Base-by-base conservation (phyloP, 2,888 invertebrate species). In the Mycalesis mineus region DNA sequence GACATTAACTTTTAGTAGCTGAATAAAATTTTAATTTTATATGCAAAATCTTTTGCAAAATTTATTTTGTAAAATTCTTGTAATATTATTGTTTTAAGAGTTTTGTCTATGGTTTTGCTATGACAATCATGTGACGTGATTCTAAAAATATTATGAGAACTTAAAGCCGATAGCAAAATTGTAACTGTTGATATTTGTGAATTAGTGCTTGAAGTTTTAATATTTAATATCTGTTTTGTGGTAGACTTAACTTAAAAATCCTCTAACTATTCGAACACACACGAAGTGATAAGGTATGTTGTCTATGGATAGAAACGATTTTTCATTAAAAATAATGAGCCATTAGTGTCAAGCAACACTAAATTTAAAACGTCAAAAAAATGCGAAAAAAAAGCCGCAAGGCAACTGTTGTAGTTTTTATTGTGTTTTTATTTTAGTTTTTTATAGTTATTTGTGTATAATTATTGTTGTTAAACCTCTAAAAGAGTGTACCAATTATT, bases 291-390 rank as follows among this genome's bases (percentile, higher is more conserved):
- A 36, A 40, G 49, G 31, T 36, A 50, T 37, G 58, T 65, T 67
- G 67, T 66, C 68, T 70, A 74, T 72, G 72, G 72, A 71, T 71
- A 70, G 70, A 75, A 68, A 65, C 62, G 58, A 67, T 71, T 63
- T 70, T 69, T 69, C 63, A 65, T 62, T 80, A 75, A 75, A 76
- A 80, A 77, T 81, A 79, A 83, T 81, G 81, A 77, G 79, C 80
- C 84, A 88, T 85, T 85, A 88, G 79, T 79, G 80, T 82, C 73
- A 75, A 82, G 86, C 86, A 88, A 87, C 88, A 86, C 88, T 81
- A 77, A 78, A 81, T 83, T 81, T 79, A 78, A 86, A 86, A 87
- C 79, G 88, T 88, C 88, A 88, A 88, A 85, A 67, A 82, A 80
- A 75, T 69, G 71, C 68, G 70, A 79, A 60, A 47, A 80, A 86